Percentiles rank a stretch among this genome's conserved stretches.
Conservation (phyloP, 2,888 invertebrate genomes). For the Chrysomela aeneicollis region DNA sequence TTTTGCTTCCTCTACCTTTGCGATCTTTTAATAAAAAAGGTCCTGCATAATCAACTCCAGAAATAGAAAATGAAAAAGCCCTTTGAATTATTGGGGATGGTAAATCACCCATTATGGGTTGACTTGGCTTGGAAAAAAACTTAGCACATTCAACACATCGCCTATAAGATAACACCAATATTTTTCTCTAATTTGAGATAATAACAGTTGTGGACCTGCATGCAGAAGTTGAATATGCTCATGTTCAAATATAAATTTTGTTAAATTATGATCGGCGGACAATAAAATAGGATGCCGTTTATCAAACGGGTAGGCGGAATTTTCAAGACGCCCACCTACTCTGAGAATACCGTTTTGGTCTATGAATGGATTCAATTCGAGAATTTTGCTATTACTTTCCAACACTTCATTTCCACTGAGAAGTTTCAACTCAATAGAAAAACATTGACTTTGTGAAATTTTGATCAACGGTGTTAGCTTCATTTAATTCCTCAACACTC, state of each 20-base stretch:
- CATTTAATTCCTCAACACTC: background rate
- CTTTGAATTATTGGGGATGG: no score
- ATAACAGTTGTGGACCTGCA: slow-evolving; percentile 32
- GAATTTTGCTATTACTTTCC: slow-evolving; percentile 21
- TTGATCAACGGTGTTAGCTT: slow-evolving; percentile 1
- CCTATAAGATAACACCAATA: slow-evolving; percentile 39
- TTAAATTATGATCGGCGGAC: slow-evolving; percentile 33
- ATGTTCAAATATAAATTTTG: slow-evolving; percentile 31
- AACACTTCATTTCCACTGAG: background rate
- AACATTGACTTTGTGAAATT: slow-evolving; percentile 19
- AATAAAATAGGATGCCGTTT: slow-evolving; percentile 40
- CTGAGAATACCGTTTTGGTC: slow-evolving; percentile 31
- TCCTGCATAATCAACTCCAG: slow-evolving; percentile 43
- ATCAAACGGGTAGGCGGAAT: slow-evolving; percentile 33
- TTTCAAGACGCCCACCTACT: slow-evolving; percentile 36
- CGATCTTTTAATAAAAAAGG: slow-evolving; percentile 34
- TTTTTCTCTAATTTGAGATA: slow-evolving; percentile 34
- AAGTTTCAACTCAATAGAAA: background rate
- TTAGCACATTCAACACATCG: slow-evolving; percentile 32
- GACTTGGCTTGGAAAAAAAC: slow-evolving; percentile 12
- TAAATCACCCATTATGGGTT: background rate
- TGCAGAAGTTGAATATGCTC: slow-evolving; percentile 33
- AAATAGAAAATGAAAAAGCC: slow-evolving; percentile 25
- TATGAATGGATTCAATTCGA: slow-evolving; percentile 33
- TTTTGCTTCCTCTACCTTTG: background rate